These are phyloP conservation scores for Linyphia triangularis DNA, from an alignment of 2,888 invertebrate genomes.

Conservation along the genomic window DNA sequence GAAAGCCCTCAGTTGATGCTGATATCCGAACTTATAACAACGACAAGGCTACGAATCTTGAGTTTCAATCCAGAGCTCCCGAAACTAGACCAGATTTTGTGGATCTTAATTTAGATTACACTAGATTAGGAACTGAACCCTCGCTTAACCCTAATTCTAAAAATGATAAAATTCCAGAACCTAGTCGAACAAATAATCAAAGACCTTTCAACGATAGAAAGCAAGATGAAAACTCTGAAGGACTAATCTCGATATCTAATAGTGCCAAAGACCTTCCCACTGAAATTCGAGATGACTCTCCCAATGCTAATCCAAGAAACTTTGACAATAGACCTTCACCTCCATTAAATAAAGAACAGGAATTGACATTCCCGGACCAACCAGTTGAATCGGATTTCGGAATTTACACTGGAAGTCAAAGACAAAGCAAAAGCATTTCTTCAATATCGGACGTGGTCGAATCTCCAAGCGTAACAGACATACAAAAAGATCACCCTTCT, in stretches of 20 bases:
- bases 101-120: constrained; percentile 26
- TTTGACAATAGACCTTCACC: background rate
- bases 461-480: constrained; percentile 45
- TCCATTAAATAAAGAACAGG: background rate
- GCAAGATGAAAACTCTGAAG: background rate
- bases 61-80: background rate
- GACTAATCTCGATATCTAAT: background rate
- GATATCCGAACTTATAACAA: constrained; percentile 22
- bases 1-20: constrained; percentile 8
- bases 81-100: constrained; percentile 12
- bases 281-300: background rate
- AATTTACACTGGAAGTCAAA: constrained; percentile 45
- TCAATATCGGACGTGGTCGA: constrained; percentile 35
- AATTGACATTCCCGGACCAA: constrained; percentile 58
- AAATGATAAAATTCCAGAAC: constrained; percentile 8
- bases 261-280: constrained; percentile 49
- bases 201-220: background rate
- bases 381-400: constrained; percentile 60
- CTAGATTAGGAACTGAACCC: constrained; percentile 15
- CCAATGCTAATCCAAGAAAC: background rate
- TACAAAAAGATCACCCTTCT: constrained; percentile 32
- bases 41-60: constrained; percentile 42
- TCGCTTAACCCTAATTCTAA: background rate
- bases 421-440: constrained; percentile 64
- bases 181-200: constrained; percentile 23